Percentiles rank a stretch among this genome's conserved stretches.
phyloP scores from a whole-genome alignment of 2,888 invertebrate genomes.

The Chydorus sphaericus region DNA sequence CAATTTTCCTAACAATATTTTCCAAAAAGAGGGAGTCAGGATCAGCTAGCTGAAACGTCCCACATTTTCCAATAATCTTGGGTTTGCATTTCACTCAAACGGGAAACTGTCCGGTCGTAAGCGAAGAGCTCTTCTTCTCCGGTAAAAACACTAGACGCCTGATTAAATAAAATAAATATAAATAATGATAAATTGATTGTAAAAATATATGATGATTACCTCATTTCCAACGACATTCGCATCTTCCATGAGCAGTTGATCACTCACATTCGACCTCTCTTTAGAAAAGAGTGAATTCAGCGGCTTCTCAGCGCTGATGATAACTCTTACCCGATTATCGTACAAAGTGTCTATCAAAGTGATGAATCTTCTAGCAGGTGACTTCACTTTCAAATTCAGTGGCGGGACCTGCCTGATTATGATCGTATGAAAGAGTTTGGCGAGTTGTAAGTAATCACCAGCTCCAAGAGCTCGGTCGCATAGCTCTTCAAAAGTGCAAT shows the following conservation, averaged over 20 bases:
- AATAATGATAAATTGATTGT: background rate
- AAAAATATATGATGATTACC: background rate
- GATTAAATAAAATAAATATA: background rate
- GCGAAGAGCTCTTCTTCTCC: constrained; percentile 98
- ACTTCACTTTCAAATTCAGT: constrained; percentile 58
- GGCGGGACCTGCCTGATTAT: constrained; percentile 79
- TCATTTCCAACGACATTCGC: constrained; percentile 53
- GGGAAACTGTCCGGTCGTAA: constrained; percentile 80
- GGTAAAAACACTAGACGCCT: constrained; percentile 80
- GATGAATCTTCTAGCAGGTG: constrained; percentile 87
- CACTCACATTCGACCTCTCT: constrained; percentile 39
- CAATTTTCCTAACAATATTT: too few relatives aligned
- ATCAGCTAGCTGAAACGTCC: too few relatives aligned
- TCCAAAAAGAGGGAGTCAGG: too few relatives aligned
- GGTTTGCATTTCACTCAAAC: constrained; percentile 92
- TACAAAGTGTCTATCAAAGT: constrained; percentile 93
- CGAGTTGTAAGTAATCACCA: constrained; percentile 82
- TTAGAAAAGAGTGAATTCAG: constrained; percentile 55
- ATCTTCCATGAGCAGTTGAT: constrained; percentile 87
- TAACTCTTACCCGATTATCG: constrained; percentile 66
- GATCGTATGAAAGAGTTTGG: constrained; percentile 88
- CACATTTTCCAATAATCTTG: constrained; percentile 82
- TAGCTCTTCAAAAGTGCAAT: constrained; percentile 75
- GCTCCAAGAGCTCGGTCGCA: constrained; percentile 87
- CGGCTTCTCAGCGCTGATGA: constrained; percentile 67